Evolutionary conservation across 2,888 invertebrate species (phyloP), one percentile per base, ranked within the genome.

Genomic region (Agelastica alni): DNA sequence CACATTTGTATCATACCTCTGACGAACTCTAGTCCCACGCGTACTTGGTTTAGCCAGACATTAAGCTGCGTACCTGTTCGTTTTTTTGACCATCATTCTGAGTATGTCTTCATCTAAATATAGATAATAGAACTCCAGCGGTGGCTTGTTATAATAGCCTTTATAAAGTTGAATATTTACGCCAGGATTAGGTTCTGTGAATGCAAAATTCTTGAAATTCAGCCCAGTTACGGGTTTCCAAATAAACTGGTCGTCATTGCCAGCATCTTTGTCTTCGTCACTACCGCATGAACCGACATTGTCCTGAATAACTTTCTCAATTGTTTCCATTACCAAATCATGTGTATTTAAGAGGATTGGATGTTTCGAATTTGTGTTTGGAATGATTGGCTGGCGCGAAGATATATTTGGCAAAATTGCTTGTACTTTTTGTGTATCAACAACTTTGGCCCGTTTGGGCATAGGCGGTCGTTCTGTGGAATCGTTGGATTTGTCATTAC

Each of bases 161-260:
- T 10, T 22, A 20, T 34, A 34, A 10, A 45, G 13, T 34, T 20
- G 18, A 17, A 20, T n/a, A 34, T 45, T 45, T 18, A 45, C 34
- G 18, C 34, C 20, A 22, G 45, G 34, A 34, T 34, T 20, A 45
- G 45, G 32, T 34, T 45, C 42, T 7, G 42, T 42, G 26, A 42
- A 42, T 10, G 14, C 42, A 22, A 42, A 42, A 26, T 42, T 6
- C 26, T 22, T 42, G 26, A 20, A 42, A 22, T 22, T 22, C 22
- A 7, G 22, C 7, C 22, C 22, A 22, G 22, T 22, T 22, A 22
- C 22, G 22, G 22, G 22, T 5, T 7, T 22, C 22, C 22, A 22
- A 22, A 5, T 22, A 22, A 22, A 22, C 22, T 22, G 22, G 22
- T 22, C 7, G 4, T 7, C 22, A 22, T 22, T 22, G 7, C 4